Evolutionary conservation across 2,797 vertebrate species (phyloP).

Genomic region (Zalophus californianus): DNA sequence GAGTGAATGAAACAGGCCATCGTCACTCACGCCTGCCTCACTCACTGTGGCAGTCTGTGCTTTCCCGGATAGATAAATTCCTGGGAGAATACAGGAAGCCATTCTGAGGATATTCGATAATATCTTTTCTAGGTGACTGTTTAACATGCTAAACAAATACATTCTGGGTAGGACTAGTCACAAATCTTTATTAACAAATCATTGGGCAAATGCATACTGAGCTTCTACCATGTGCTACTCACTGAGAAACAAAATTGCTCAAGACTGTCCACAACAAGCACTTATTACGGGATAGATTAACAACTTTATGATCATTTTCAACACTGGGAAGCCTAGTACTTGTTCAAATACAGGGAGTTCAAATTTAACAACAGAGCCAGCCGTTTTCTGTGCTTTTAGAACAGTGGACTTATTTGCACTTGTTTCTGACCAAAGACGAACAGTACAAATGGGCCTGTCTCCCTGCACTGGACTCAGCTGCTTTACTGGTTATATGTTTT

Average conservation of each 20-base stretch:
- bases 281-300: neutral
- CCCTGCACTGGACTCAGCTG: neutral
- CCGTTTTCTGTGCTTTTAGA: neutral
- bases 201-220: neutral
- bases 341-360: neutral
- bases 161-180: conserved; percentile 22
- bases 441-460: neutral
- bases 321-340: neutral
- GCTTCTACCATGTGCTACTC: neutral
- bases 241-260: neutral
- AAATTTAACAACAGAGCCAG: neutral
- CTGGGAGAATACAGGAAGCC: neutral
- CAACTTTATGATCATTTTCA: neutral
- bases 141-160: neutral
- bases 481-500: neutral
- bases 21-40: neutral
- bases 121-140: neutral
- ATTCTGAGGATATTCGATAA: neutral
- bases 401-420: neutral
- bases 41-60: neutral
- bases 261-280: neutral
- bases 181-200: neutral
- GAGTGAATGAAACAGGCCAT: neutral
- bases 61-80: neutral
- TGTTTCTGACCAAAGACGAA: neutral